A percentile compares a stretch with the other conserved stretches of the same genome.
Evolutionary conservation across 2,888 invertebrate species (phyloP).

Genomic region (Cordilura impudica): DNA sequence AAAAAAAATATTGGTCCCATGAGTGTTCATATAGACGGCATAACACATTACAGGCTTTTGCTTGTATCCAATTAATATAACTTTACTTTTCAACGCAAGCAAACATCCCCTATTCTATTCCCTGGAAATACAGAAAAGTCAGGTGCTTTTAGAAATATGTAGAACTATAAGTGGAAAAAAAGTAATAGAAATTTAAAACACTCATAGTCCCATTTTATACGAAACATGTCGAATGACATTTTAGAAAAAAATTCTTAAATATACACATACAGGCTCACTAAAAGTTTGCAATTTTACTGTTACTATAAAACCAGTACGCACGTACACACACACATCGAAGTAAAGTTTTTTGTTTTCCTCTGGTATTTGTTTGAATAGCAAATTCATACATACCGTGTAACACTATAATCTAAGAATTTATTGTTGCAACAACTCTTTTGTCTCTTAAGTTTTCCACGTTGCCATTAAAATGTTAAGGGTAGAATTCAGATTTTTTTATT

Average conservation of each 20-base stretch:
- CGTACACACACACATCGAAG: not conserved
- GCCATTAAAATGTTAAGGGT: too few species aligned
- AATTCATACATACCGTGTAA: not conserved
- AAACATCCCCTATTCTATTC: not conserved
- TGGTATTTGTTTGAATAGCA: not conserved
- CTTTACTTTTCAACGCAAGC: not conserved
- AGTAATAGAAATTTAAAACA: not conserved
- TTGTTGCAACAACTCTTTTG: not conserved
- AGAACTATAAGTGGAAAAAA: not conserved
- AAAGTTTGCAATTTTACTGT: too few species aligned
- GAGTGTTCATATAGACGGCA: too few species aligned
- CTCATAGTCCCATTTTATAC: not conserved
- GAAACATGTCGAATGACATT: not conserved
- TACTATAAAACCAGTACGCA: too few species aligned
- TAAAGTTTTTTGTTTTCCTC: conserved; percentile 3
- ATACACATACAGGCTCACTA: too few species aligned
- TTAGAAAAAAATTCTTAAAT: not conserved
- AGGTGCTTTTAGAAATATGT: not conserved
- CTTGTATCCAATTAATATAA: not conserved
- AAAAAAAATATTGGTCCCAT: too few species aligned
- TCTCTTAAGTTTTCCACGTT: not conserved
- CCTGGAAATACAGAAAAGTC: not conserved
- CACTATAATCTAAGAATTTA: not conserved
- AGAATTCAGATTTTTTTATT: not conserved
- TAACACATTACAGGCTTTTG: too few species aligned